phyloP scores from a whole-genome alignment of 1,140 invertebrate species.

The Aphidius gifuensis region DNA sequence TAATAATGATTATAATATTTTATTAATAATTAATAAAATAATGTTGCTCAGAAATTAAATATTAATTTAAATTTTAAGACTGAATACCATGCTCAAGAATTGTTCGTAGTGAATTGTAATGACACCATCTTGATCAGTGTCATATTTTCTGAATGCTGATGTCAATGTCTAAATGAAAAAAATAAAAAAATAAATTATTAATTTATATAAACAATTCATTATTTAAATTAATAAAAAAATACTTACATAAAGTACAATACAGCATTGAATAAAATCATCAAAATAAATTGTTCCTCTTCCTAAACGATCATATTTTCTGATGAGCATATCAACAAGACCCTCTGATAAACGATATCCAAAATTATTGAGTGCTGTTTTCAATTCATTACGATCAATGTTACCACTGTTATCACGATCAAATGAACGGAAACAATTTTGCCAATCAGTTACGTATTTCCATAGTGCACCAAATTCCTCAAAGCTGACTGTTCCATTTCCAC shows the following conservation, averaged over 20 bases:
- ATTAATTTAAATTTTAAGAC: constrained; percentile 72
- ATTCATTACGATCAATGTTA: constrained; percentile 89
- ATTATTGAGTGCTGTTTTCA: constrained; percentile 83
- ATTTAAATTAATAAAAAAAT: constrained; percentile 24
- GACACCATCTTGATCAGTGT: constrained; percentile 91
- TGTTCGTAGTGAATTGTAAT: constrained; percentile 97
- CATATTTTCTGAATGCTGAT: constrained; percentile 81
- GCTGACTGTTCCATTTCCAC: constrained; percentile 83
- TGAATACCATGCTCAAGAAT: constrained; percentile 94
- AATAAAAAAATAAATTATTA: constrained; percentile 9
- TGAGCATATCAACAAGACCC: constrained; percentile 73
- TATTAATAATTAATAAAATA: too few relatives aligned
- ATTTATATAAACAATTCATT: too few relatives aligned
- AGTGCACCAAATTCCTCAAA: constrained; percentile 94
- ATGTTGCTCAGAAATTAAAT: background rate
- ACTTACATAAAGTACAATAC: constrained; percentile 89
- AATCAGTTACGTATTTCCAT: constrained; percentile 99
- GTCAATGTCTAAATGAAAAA: constrained; percentile 78
- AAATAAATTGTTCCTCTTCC: constrained; percentile 90
- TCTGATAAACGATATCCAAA: constrained; percentile 95
- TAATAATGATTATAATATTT: background rate
- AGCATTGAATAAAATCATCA: constrained; percentile 98
- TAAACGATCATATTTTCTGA: constrained; percentile 91
- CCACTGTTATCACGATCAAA: constrained; percentile 95
- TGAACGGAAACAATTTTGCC: constrained; percentile 92